Evolutionary conservation across 2,113 vertebrate genomes (phyloP).

Genomic region (Coryphaenoides rupestris): DNA sequence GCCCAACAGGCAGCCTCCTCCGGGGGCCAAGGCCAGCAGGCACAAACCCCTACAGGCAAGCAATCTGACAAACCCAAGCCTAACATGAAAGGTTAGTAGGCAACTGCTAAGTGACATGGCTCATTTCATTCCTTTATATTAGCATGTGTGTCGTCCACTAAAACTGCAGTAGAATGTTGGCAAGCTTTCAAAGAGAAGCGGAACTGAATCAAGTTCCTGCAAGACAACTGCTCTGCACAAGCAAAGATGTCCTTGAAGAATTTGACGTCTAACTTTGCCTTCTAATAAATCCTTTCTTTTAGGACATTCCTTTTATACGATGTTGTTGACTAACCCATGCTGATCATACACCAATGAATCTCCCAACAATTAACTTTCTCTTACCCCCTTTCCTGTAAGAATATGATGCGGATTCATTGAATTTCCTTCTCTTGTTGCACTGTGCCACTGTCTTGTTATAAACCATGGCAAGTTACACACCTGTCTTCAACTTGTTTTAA

Average conservation of each 20-base stretch:
- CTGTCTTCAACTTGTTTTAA: too few species aligned
- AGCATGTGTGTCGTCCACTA: too few species aligned
- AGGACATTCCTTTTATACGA: slow-evolving; percentile 64
- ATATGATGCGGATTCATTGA: too few species aligned
- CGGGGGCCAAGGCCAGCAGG: slow-evolving; percentile 98
- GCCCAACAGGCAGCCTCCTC: slow-evolving; percentile 98
- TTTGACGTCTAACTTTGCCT: slow-evolving; percentile 99
- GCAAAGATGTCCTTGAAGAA: slow-evolving; percentile 99
- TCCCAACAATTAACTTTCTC: slow-evolving; percentile 77
- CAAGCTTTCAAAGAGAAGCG: too few species aligned
- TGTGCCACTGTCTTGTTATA: too few species aligned
- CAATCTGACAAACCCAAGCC: slow-evolving; percentile 99
- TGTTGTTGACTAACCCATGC: slow-evolving; percentile 25
- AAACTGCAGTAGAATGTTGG: too few species aligned
- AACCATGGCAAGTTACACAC: too few species aligned
- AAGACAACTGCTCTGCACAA: slow-evolving; percentile 84
- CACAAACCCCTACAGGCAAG: slow-evolving; percentile 99
- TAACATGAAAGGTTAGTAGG: slow-evolving; percentile 99
- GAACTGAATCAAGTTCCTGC: too few species aligned
- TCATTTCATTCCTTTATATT: too few species aligned
- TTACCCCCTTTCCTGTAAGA: slow-evolving; percentile 62
- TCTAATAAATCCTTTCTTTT: slow-evolving; percentile 85
- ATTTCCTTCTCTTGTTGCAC: too few species aligned
- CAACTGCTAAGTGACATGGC: slow-evolving; percentile 99
- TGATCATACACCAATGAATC: slow-evolving; percentile 56